phyloP scores from a whole-genome alignment of 2,797 vertebrate genomes.

The Hippoglossus hippoglossus region DNA sequence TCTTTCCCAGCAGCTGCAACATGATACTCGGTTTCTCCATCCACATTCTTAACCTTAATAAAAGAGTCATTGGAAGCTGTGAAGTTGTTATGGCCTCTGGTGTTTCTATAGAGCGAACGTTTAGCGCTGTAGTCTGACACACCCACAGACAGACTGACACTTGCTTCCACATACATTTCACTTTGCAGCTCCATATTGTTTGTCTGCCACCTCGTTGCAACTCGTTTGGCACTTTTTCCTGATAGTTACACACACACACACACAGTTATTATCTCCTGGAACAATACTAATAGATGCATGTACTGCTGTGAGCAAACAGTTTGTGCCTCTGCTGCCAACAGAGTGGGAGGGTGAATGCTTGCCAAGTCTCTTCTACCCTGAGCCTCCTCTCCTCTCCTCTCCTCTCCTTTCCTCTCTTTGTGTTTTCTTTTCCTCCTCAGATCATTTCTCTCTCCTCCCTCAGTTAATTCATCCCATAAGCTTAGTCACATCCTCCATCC shows the following conservation, averaged over 20 bases:
- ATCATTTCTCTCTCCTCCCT: slow-evolving; percentile 19
- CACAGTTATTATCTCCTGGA: slow-evolving; percentile 78
- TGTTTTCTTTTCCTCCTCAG: background rate
- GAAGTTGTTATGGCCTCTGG: slow-evolving; percentile 26
- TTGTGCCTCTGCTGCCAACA: slow-evolving; percentile 75
- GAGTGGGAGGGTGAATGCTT: slow-evolving; percentile 75
- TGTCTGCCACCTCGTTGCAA: slow-evolving; percentile 60
- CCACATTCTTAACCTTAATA: too few species aligned
- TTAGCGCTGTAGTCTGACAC: slow-evolving; percentile 41
- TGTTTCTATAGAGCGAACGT: slow-evolving; percentile 32
- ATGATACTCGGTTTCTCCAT: background rate
- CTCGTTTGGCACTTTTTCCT: slow-evolving; percentile 51
- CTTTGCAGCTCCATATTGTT: slow-evolving; percentile 46
- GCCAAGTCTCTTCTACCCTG: slow-evolving; percentile 75
- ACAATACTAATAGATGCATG: slow-evolving; percentile 82
- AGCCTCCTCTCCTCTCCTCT: slow-evolving; percentile 32
- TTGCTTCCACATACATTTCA: slow-evolving; percentile 19
- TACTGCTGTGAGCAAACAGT: slow-evolving; percentile 81
- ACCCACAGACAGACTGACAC: slow-evolving; percentile 12
- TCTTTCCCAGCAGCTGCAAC: background rate
- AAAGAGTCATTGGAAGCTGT: background rate
- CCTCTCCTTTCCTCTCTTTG: slow-evolving; percentile 11
- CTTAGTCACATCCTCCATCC: slow-evolving; percentile 14
- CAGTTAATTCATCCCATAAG: slow-evolving; percentile 12
- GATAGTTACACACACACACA: slow-evolving; percentile 35